Percentiles rank a stretch among this genome's conserved stretches.
Conservation (phyloP, 2,888 invertebrate genomes). For the Mimas tiliae region DNA sequence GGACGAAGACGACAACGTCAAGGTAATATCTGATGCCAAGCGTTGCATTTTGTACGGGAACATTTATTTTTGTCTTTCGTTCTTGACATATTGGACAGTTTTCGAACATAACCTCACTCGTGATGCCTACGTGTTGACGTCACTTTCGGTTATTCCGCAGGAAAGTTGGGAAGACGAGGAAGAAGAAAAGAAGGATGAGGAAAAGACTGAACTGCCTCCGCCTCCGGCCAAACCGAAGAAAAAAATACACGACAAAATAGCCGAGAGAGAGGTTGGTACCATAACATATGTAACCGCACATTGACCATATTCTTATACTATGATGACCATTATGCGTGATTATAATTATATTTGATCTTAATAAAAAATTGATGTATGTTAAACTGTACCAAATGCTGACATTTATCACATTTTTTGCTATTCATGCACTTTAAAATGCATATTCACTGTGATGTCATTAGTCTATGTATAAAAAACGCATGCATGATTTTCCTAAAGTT, state of each 20-base stretch:
- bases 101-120: constrained; percentile 68
- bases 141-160: constrained; percentile 79
- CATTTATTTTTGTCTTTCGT: constrained; percentile 31
- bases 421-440: too few species aligned
- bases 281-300: constrained; percentile 35
- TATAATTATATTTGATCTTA: too few species aligned
- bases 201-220: constrained; percentile 85
- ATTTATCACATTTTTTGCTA: too few species aligned
- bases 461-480: too few species aligned
- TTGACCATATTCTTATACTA: background rate
- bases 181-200: constrained; percentile 91
- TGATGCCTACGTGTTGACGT: constrained; percentile 75
- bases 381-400: too few species aligned
- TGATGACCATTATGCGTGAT: background rate
- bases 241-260: constrained; percentile 91
- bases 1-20: constrained; percentile 94
- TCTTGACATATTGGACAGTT: constrained; percentile 38
- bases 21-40: constrained; percentile 85
- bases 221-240: constrained; percentile 89
- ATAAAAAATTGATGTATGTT: too few species aligned
- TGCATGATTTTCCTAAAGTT: too few species aligned
- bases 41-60: constrained; percentile 40
- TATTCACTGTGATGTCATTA: too few species aligned
- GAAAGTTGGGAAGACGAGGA: constrained; percentile 98
- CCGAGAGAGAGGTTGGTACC: constrained; percentile 92